Conservation (phyloP, 2,113 vertebrate species). For the Mormoops blainvillei region DNA sequence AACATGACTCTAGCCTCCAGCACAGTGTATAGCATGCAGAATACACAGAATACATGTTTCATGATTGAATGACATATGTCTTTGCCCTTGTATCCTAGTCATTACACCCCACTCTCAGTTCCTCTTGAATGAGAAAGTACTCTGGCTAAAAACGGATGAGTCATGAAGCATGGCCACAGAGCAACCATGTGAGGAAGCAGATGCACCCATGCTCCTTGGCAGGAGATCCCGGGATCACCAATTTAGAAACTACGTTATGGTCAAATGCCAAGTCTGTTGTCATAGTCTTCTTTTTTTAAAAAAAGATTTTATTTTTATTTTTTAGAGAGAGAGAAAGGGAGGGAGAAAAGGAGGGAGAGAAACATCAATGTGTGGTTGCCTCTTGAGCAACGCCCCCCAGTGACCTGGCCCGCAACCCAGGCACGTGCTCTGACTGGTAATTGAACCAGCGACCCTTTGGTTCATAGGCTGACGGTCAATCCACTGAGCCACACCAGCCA, state of each 20-base stretch:
- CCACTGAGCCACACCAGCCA: too few species aligned
- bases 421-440: too few species aligned
- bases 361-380: too few species aligned
- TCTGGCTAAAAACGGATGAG: neutral
- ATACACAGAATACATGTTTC: neutral
- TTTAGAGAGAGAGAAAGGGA: too few species aligned
- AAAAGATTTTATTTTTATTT: too few species aligned
- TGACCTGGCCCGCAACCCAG: too few species aligned
- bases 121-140: neutral
- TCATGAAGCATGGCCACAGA: neutral
- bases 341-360: too few species aligned
- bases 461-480: too few species aligned
- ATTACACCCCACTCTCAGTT: neutral
- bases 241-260: neutral
- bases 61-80: neutral
- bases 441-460: too few species aligned
- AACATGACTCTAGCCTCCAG: neutral
- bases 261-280: neutral
- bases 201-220: neutral
- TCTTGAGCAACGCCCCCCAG: too few species aligned
- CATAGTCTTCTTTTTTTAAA: too few species aligned
- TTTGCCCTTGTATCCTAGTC: neutral
- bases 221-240: neutral
- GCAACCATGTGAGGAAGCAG: neutral
- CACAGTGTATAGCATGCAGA: accelerated